phyloP scores from a whole-genome alignment of 1,140 invertebrate genomes.

The Pogonognathellus flavescens region DNA sequence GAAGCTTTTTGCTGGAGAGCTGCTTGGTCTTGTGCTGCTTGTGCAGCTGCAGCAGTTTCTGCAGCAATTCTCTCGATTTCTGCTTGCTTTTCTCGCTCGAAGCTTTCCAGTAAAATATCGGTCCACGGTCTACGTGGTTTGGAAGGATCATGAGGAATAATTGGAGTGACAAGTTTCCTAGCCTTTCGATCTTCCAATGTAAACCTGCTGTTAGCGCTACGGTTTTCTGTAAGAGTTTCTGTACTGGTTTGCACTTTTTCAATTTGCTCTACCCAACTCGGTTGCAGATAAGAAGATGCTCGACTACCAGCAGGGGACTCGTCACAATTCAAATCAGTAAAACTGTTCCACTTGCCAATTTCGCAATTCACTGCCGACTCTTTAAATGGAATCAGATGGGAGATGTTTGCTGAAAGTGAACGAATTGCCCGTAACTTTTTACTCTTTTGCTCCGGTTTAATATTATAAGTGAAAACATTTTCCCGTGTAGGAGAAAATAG shows the following conservation, averaged over 20 bases:
- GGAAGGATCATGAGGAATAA: conserved; percentile 52
- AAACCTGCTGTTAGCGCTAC: conserved; percentile 24
- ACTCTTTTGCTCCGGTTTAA: conserved; percentile 68
- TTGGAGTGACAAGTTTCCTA: conserved; percentile 35
- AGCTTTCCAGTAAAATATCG: conserved; percentile 65
- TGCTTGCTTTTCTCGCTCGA: conserved; percentile 61
- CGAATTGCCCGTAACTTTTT: conserved; percentile 81
- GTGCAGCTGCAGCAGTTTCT: conserved; percentile 26
- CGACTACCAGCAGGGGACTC: conserved; percentile 19
- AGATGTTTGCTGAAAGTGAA: conserved; percentile 85
- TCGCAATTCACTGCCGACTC: conserved; percentile 59
- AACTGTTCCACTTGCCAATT: conserved; percentile 69
- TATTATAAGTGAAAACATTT: conserved; percentile 56
- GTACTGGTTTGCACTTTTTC: conserved; percentile 62
- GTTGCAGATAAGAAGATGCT: conserved; percentile 54
- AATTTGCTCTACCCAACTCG: conserved; percentile 67
- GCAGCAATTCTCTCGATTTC: conserved; percentile 55
- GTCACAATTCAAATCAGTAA: conserved; percentile 67
- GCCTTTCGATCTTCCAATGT: neutral
- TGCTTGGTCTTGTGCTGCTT: conserved; percentile 5
- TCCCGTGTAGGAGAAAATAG: conserved; percentile 58
- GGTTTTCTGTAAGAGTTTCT: conserved; percentile 30
- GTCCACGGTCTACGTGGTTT: conserved; percentile 66
- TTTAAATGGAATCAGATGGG: conserved; percentile 74
- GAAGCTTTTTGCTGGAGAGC: conserved; percentile 30